phyloP scores from a whole-genome alignment of 2,113 vertebrate genomes.

The Gadus chalcogrammus region DNA sequence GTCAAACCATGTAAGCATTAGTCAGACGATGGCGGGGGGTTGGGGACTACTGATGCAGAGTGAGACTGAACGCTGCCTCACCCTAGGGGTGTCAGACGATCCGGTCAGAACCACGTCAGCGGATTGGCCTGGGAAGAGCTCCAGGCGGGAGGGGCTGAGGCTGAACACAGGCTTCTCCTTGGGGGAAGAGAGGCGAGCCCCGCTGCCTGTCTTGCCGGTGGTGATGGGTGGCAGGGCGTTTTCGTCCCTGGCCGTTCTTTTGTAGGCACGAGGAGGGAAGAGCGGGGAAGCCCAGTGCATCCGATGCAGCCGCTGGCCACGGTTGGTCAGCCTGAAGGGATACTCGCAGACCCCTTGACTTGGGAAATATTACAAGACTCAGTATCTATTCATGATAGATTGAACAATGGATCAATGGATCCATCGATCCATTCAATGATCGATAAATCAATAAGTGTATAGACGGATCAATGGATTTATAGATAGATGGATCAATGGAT shows the following conservation, averaged over 20 bases:
- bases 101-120: conserved; percentile 74
- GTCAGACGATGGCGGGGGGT: no score
- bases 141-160: conserved; percentile 67
- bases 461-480: no score
- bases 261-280: conserved; percentile 14
- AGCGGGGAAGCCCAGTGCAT: conserved; percentile 75
- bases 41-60: no score
- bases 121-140: conserved; percentile 75
- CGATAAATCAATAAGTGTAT: no score
- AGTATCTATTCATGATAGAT: neutral
- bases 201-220: neutral
- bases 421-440: no score
- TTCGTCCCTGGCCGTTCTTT: neutral
- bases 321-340: conserved; percentile 80
- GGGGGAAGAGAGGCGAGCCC: neutral
- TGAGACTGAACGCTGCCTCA: conserved; percentile 34
- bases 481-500: no score
- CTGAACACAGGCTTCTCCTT: conserved; percentile 62
- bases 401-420: neutral
- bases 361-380: conserved; percentile 2
- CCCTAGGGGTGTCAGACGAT: conserved; percentile 72
- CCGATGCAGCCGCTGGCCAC: conserved; percentile 70
- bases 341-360: conserved; percentile 72
- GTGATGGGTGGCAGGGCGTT: conserved; percentile 31
- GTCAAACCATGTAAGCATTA: no score